Evolutionary conservation across 2,797 vertebrate species (phyloP), one percentile per base, ranked within the genome.

Genomic region (Falco peregrinus): DNA sequence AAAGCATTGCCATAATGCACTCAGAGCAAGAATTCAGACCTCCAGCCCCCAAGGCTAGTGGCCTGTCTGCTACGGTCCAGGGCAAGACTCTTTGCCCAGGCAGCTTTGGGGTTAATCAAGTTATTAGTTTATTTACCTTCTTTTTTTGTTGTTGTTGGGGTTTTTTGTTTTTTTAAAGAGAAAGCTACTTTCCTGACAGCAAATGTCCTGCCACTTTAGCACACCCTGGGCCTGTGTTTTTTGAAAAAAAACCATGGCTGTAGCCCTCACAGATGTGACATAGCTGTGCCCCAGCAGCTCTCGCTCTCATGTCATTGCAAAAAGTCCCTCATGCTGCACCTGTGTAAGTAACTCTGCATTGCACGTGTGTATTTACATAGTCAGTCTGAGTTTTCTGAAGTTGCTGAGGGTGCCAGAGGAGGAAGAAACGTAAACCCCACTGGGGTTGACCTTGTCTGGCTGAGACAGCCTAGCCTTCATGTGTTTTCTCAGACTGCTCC

Each of bases 241-340:
- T 45, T 18, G 25, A 41, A 67, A 91, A 81, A 89, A 11, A 2
- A 20, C 28, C 7, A 1, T 0, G 0, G 37, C 43, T 78, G 53
- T 60, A 63, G 28, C 8, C 43, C 3, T 24, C 5, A 11, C 2
- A 3, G 24, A 25, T 1, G 0, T 35, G 56, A 26, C 41, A 60
- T 1, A 2, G 20, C 20, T 11, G 2, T 56, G 31, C 24, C 28
- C 20, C 5, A 1, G 33, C 11, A 6, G 16, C 26, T 59, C 61
- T 83, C 3, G 2, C 11, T 90, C 48, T 67, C 0, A 0, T 17
- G 28, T 31, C 0, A 0, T 10, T 68, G 67, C 37, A 64, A 78
- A 77, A 79, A 43, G 26, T 69, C 24, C 43, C 20, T 82, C 64
- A 24, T 18, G 10, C 28, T 60, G n/a, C 6, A 3, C 50, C 37